Conservation (phyloP, 1,140 invertebrate genomes). For the Drosophila kepulauana region DNA sequence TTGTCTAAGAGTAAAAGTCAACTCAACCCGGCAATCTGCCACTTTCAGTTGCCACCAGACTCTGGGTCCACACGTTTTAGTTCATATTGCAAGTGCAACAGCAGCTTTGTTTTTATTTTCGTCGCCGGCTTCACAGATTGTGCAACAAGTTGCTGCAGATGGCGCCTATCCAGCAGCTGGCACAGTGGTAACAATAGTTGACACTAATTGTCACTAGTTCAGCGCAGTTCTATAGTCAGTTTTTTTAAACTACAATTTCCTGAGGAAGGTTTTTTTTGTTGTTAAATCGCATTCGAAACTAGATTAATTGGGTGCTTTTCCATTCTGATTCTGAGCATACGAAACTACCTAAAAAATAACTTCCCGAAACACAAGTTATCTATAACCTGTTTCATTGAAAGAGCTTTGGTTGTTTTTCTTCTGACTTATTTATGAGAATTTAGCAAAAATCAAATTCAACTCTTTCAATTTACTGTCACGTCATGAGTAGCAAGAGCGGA, state of each 20-base stretch:
- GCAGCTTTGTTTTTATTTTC: constrained; percentile 9
- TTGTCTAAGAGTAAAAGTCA: constrained; percentile 67
- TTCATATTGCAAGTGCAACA: constrained; percentile 79
- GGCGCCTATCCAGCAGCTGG: constrained; percentile 33
- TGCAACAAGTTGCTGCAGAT: constrained; percentile 47
- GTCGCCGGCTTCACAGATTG: constrained; percentile 28
- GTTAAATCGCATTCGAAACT: background rate
- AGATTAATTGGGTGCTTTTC: no score
- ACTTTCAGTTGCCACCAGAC: constrained; percentile 66
- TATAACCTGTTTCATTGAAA: no score
- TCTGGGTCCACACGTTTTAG: constrained; percentile 20
- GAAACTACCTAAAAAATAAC: no score
- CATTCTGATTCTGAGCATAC: no score
- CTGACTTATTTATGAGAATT: no score
- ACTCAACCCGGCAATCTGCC: constrained; percentile 45
- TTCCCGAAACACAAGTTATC: no score
- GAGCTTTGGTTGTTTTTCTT: no score
- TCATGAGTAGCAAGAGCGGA: no score
- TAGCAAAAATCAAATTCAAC: no score
- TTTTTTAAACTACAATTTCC: background rate
- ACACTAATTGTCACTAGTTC: background rate
- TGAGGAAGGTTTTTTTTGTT: no score
- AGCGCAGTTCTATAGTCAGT: background rate
- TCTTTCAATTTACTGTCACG: no score
- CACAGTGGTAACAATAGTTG: constrained; percentile 36